phyloP scores from a whole-genome alignment of 2,888 invertebrate genomes.

The Pimpla rufipes region DNA sequence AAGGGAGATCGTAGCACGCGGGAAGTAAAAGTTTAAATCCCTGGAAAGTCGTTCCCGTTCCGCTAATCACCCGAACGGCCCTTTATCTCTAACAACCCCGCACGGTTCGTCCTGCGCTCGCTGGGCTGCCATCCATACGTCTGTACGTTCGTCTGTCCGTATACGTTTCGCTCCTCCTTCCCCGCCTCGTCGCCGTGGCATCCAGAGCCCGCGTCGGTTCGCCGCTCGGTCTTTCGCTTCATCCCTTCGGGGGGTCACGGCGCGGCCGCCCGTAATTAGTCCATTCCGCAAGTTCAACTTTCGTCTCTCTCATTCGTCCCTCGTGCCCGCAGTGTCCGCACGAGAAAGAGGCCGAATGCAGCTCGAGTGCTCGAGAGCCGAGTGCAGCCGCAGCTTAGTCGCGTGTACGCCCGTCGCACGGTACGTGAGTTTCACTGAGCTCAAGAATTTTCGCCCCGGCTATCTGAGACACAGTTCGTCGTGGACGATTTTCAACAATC shows the following conservation, averaged over 20 bases:
- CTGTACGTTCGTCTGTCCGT: conserved; percentile 42
- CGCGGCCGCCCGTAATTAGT: conserved; percentile 72
- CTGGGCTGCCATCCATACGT: conserved; percentile 12
- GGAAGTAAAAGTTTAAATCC: conserved; percentile 75
- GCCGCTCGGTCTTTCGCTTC: conserved; percentile 52
- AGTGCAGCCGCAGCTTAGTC: conserved; percentile 30
- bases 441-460: conserved; percentile 40
- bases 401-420: conserved; percentile 12
- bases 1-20: conserved; percentile 63
- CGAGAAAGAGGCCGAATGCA: conserved; percentile 36
- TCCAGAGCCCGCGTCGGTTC: conserved; percentile 29
- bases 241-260: conserved; percentile 56
- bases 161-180: conserved; percentile 56
- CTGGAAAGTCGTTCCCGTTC: conserved; percentile 72
- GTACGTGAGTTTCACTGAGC: conserved; percentile 4
- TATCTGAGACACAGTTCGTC: conserved; percentile 11
- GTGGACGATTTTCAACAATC: conserved; percentile 31
- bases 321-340: conserved; percentile 33
- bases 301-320: conserved; percentile 59
- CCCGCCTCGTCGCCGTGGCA: conserved; percentile 1
- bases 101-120: conserved; percentile 19
- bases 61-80: conserved; percentile 71
- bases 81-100: conserved; percentile 65
- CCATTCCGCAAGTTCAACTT: conserved; percentile 70
- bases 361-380: conserved; percentile 39